These are phyloP conservation scores for Toxotes chatareus DNA, from an alignment of 2,113 vertebrate species.

Conservation along the genomic window DNA sequence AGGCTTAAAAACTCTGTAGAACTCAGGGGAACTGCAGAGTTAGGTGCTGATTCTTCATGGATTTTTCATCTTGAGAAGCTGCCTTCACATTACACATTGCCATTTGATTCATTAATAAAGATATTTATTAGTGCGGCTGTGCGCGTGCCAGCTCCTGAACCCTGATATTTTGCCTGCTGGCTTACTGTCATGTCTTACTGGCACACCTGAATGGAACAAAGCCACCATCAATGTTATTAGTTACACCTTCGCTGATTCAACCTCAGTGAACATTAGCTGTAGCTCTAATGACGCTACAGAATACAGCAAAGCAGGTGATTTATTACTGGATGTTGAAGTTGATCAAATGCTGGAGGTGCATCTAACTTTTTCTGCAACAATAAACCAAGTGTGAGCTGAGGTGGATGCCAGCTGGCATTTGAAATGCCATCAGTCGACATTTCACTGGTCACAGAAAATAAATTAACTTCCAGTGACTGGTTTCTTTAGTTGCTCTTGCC, in stretches of 20 bases:
- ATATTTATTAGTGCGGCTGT: conserved; percentile 43
- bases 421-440: conserved; percentile 74
- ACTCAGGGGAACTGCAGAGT: neutral
- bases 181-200: conserved; percentile 32
- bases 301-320: conserved; percentile 34
- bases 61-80: conserved; percentile 28
- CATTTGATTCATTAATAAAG: conserved; percentile 45
- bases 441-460: conserved; percentile 61
- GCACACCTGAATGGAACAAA: conserved; percentile 34
- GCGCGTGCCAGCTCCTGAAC: conserved; percentile 13
- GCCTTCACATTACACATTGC: conserved; percentile 19
- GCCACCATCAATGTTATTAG: conserved; percentile 55
- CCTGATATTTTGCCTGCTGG: conserved; percentile 42
- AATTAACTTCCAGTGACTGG: conserved; percentile 61
- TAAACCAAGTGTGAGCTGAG: conserved; percentile 50
- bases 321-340: conserved; percentile 21
- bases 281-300: conserved; percentile 28
- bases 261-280: conserved; percentile 25
- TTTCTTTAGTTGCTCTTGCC: conserved; percentile 43
- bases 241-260: conserved; percentile 46
- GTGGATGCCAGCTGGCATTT: conserved; percentile 66
- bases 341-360: conserved; percentile 17
- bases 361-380: conserved; percentile 57
- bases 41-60: neutral
- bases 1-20: neutral